Percentiles rank a stretch among this genome's conserved stretches.
Evolutionary conservation across 2,797 vertebrate genomes (phyloP).

Genomic region (Arctocebus calabarensis): DNA sequence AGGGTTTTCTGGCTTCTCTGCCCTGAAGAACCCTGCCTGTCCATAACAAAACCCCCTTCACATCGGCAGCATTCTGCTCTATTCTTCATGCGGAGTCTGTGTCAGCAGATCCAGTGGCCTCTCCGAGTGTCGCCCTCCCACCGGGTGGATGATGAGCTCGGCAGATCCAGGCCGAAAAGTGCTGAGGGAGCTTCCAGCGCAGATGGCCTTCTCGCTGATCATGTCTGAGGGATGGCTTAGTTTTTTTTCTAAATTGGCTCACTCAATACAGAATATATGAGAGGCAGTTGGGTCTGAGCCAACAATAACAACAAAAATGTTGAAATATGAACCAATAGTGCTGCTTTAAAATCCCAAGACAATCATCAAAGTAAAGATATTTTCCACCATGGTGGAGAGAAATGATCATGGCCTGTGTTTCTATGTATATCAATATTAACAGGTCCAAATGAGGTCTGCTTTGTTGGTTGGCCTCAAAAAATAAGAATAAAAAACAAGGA

Average conservation of each 20-base stretch:
- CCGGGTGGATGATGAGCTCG: constrained; percentile 34
- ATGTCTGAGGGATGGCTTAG: not conserved
- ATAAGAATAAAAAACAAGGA: not conserved
- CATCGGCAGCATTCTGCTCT: not conserved
- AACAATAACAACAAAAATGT: not conserved
- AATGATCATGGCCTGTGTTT: not conserved
- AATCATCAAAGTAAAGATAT: not conserved
- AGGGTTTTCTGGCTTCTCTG: not conserved
- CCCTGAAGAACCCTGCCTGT: not conserved
- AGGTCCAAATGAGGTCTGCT: not conserved
- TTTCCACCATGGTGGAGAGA: not conserved
- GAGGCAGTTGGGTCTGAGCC: not conserved
- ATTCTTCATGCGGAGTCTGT: not conserved
- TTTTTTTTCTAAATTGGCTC: constrained; percentile 17
- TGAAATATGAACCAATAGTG: constrained; percentile 12
- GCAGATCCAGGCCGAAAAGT: constrained; percentile 27
- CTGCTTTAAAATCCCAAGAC: not conserved
- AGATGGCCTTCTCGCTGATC: constrained; percentile 76
- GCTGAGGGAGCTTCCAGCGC: constrained; percentile 71
- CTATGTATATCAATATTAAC: not conserved
- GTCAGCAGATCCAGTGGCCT: constrained; percentile 65
- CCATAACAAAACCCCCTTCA: not conserved
- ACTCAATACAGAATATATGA: constrained; percentile 36
- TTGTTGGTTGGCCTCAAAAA: not conserved
- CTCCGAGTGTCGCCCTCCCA: constrained; percentile 2